Percentiles rank a stretch among this genome's conserved stretches.
Conservation (phyloP, 2,113 vertebrate genomes). For the Fulica atra region DNA sequence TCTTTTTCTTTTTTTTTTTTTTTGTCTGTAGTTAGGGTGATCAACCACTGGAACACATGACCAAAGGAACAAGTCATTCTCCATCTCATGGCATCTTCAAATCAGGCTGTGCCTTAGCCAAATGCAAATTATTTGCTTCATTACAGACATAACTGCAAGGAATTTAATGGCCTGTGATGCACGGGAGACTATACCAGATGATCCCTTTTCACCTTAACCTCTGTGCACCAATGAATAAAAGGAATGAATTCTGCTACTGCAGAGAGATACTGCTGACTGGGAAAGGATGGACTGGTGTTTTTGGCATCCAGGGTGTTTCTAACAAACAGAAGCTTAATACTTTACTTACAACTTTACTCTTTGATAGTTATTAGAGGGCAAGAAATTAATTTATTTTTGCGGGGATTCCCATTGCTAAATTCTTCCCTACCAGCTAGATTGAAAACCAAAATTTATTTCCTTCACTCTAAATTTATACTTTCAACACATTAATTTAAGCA, state of each 20-base stretch:
- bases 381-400: not conserved
- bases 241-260: not conserved
- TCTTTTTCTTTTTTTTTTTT: too few relatives aligned
- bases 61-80: not conserved
- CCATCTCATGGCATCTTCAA: not conserved
- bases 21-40: not conserved
- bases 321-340: not conserved
- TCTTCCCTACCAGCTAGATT: not conserved
- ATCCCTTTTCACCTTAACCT: slow-evolving; percentile 10
- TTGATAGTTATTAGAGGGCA: not conserved
- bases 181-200: not conserved
- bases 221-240: not conserved
- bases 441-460: not conserved
- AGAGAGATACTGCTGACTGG: not conserved
- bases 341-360: not conserved
- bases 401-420: not conserved
- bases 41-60: not conserved
- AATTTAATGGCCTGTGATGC: slow-evolving; percentile 16
- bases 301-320: not conserved
- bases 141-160: slow-evolving; percentile 1
- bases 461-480: not conserved
- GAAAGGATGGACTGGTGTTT: not conserved
- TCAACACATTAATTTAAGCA: not conserved
- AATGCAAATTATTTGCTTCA: slow-evolving; percentile 2
- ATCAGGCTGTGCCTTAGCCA: not conserved